Evolutionary conservation across 2,797 vertebrate species (phyloP).

Genomic region (Lacerta viridis): DNA sequence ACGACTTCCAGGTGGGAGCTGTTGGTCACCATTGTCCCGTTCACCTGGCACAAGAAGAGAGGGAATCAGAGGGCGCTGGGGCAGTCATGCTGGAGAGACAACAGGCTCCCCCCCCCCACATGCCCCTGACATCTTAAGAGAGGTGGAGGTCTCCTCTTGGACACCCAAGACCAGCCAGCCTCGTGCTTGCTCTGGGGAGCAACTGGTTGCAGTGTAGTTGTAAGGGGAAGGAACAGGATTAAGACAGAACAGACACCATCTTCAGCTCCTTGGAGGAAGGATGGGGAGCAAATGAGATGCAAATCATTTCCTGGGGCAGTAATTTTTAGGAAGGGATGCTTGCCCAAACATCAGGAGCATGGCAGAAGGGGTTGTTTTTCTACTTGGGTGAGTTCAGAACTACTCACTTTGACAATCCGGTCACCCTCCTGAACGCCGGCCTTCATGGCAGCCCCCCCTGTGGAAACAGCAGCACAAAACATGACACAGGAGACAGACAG

Average conservation of each 20-base stretch:
- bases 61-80: too few species aligned
- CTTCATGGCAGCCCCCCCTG: slow-evolving; percentile 90
- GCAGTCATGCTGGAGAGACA: too few species aligned
- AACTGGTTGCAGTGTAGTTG: neutral
- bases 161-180: neutral
- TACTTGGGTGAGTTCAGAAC: too few species aligned
- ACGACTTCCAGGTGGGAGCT: slow-evolving; percentile 97
- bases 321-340: neutral
- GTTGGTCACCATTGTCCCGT: slow-evolving; percentile 91
- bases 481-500: neutral
- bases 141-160: too few species aligned
- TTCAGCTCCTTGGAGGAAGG: neutral
- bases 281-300: neutral
- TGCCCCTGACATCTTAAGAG: too few species aligned
- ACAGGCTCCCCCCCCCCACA: too few species aligned
- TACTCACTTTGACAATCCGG: slow-evolving; percentile 90
- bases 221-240: neutral
- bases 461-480: neutral
- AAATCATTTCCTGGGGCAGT: too few species aligned
- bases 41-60: slow-evolving; percentile 84
- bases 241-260: neutral
- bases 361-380: too few species aligned
- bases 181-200: neutral
- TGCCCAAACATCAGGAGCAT: too few species aligned
- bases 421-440: slow-evolving; percentile 93